Evolutionary conservation across 2,888 invertebrate genomes (phyloP).

Genomic region (Dermolepida albohirtum): DNA sequence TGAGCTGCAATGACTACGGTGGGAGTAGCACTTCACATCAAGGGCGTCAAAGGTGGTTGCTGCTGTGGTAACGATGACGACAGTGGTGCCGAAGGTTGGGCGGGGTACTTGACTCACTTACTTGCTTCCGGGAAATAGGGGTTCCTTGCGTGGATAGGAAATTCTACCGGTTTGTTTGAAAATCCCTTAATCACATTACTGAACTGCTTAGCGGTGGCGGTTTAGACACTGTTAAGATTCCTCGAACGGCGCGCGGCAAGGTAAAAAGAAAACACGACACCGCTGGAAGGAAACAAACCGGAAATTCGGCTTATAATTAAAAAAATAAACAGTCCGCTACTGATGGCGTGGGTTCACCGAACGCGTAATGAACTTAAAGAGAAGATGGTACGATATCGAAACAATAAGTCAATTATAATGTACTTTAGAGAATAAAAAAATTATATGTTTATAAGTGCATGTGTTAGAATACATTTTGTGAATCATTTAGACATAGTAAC

Average conservation of each 20-base stretch:
- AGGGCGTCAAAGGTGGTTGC: constrained; percentile 34
- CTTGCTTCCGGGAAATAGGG: constrained; percentile 59
- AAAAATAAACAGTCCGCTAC: constrained; percentile 1
- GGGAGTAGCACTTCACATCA: constrained; percentile 17
- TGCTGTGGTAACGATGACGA: constrained; percentile 17
- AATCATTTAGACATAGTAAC: no score
- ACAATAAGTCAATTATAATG: no score
- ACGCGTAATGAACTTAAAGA: constrained; percentile 1
- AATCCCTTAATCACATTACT: constrained; percentile 58
- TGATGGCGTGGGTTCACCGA: background rate
- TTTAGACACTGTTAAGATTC: constrained; percentile 27
- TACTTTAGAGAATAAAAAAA: no score
- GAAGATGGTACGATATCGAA: no score
- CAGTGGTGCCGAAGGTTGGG: constrained; percentile 42
- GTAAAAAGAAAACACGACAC: background rate
- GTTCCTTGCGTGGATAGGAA: constrained; percentile 49
- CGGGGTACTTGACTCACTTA: constrained; percentile 62
- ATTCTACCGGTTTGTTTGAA: constrained; percentile 50
- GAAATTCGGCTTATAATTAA: background rate
- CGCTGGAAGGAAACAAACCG: background rate
- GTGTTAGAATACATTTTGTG: no score
- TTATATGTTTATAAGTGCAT: no score
- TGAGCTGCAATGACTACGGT: constrained; percentile 10
- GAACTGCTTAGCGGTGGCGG: constrained; percentile 19
- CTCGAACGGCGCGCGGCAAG: background rate